These are phyloP conservation scores for Caenorhabditis latens DNA, from an alignment of 1,140 invertebrate genomes.

Conservation along the genomic window DNA sequence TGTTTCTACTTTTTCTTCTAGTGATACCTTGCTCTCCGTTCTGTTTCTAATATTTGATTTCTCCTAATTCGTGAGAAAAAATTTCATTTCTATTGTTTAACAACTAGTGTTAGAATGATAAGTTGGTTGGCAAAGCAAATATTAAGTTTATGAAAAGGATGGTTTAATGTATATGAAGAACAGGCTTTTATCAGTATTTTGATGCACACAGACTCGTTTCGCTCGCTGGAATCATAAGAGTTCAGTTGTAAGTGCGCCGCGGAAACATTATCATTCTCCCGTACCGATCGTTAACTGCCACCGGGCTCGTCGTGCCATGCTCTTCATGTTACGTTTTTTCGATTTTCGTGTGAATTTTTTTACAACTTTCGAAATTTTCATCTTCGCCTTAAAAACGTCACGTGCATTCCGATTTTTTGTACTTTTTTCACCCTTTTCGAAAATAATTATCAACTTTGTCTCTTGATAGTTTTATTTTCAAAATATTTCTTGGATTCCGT, in stretches of 20 bases:
- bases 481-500: no score
- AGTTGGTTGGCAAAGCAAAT: slow-evolving; percentile 46
- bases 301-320: slow-evolving; percentile 30
- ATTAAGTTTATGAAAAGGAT: slow-evolving; percentile 25
- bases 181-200: slow-evolving; percentile 47
- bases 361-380: neutral
- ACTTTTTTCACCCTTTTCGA: neutral
- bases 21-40: neutral
- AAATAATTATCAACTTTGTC: neutral
- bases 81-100: neutral
- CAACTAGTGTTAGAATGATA: neutral
- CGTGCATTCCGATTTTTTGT: neutral
- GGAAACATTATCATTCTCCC: slow-evolving; percentile 41
- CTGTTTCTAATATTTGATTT: neutral
- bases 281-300: slow-evolving; percentile 53
- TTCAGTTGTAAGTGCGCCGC: slow-evolving; percentile 42
- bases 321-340: slow-evolving; percentile 23
- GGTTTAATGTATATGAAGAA: slow-evolving; percentile 6
- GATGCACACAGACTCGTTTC: neutral
- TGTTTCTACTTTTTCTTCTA: neutral
- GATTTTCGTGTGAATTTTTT: neutral
- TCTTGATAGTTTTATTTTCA: no score
- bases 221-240: neutral
- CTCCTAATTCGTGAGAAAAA: neutral
- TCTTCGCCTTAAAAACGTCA: neutral